Conservation (phyloP, 1,140 invertebrate species). For the Drosophila trapezifrons region DNA sequence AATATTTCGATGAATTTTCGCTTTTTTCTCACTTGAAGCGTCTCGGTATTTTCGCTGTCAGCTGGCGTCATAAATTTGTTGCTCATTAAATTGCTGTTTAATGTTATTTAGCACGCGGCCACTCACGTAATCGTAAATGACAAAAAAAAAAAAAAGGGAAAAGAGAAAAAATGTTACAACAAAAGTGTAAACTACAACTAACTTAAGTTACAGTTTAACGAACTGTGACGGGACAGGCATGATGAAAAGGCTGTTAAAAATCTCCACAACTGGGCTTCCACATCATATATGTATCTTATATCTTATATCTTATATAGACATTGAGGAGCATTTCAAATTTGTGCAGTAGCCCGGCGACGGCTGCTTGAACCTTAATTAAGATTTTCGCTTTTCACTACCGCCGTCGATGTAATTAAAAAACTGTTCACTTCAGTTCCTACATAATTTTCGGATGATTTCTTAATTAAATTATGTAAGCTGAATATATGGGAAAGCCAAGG, state of each 20-base stretch:
- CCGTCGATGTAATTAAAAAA: conserved; percentile 43
- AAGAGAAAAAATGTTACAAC: conserved; percentile 38
- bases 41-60: conserved; percentile 12
- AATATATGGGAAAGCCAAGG: conserved; percentile 11
- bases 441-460: conserved; percentile 45
- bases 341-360: conserved; percentile 29
- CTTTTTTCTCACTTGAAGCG: conserved; percentile 12
- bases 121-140: conserved; percentile 74
- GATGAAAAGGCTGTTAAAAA: conserved; percentile 21
- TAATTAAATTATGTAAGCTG: conserved; percentile 67
- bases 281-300: conserved; percentile 38
- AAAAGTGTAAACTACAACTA: conserved; percentile 42
- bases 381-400: conserved; percentile 60
- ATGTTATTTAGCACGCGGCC: conserved; percentile 62
- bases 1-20: conserved; percentile 51
- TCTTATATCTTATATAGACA: conserved; percentile 39
- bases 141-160: conserved; percentile 40
- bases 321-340: conserved; percentile 65
- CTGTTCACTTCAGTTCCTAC: conserved; percentile 29
- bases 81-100: conserved; percentile 65
- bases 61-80: conserved; percentile 62
- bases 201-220: conserved; percentile 54
- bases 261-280: conserved; percentile 25
- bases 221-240: conserved; percentile 48
- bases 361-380: conserved; percentile 54